These are phyloP conservation scores for Morone chrysops DNA, from an alignment of 2,113 vertebrate genomes.

Conservation along the genomic window DNA sequence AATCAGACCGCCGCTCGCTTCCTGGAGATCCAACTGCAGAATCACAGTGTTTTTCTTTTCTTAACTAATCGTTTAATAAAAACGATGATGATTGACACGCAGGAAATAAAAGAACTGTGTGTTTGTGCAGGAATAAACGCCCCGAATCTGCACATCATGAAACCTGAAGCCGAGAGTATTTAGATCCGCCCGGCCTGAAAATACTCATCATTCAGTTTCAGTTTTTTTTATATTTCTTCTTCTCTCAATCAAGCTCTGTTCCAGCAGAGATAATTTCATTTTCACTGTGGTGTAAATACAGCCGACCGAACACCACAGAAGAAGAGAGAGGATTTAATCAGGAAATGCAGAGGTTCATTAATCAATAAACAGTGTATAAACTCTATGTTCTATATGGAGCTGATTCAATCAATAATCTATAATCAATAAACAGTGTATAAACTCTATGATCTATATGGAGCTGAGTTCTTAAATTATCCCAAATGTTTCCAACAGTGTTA, in stretches of 20 bases:
- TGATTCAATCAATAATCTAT: no score
- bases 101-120: constrained; percentile 19
- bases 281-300: constrained; percentile 63
- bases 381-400: no score
- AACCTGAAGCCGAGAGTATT: constrained; percentile 28
- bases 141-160: background rate
- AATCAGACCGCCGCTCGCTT: constrained; percentile 70
- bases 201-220: constrained; percentile 22
- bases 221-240: background rate
- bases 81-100: constrained; percentile 80
- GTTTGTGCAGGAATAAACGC: background rate
- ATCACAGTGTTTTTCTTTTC: constrained; percentile 71
- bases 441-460: no score
- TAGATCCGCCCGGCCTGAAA: constrained; percentile 37
- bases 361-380: no score
- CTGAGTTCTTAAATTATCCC: no score
- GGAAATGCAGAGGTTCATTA: background rate
- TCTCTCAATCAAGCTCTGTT: constrained; percentile 40
- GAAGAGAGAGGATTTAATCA: constrained; percentile 19
- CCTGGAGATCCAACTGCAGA: constrained; percentile 54
- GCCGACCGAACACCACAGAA: constrained; percentile 38
- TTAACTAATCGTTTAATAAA: constrained; percentile 90
- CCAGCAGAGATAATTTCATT: constrained; percentile 56
- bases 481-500: no score
- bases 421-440: no score